Evolutionary conservation across 2,888 invertebrate genomes (phyloP), one percentile per base, ranked within the genome.

Genomic region (Heteromyza rotundicornis): DNA sequence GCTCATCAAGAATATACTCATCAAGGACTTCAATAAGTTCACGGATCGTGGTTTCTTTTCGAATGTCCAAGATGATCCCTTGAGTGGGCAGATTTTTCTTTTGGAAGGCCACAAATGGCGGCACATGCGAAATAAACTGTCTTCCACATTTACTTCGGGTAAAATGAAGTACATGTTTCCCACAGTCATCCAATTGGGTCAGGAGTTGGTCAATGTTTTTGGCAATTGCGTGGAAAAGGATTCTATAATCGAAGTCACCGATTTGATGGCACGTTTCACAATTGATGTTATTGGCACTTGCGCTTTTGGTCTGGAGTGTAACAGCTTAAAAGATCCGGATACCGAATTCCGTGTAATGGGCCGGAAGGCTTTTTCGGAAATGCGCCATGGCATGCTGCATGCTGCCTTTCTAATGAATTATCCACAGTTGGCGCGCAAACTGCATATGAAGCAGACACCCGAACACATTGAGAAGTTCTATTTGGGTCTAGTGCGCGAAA

Each of bases 221-320:
- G 66, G 52, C 2, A 57, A 72, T 2, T 59, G 69, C 2, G 66
- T 72, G 1, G 7, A 35, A 2, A 12, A 63, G n/a, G 47, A 40
- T 3, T n/a, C 61, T 2, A 51, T 82, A 1, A n/a, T 68, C 1
- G 85, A 86, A 49, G 67, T 84, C 2, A 79, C 79, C 64, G 82
- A 83, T 17, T 59, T 81, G 1, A 68, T 80, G 35, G 80, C 82
- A 0, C 77, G 82, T 14, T 85, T 80, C 64, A 84, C 85, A 1
- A 83, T 82, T 2, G 85, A 86, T 68, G 83, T 85, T 0, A 84
- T 85, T 60, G 84, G 84, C 19, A 75, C 75, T 0, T 82, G 82
- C 67, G 84, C 81, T 2, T 84, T 84, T 67, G 84, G 84, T 0
- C 73, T 84, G 2, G 79, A 82, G 14, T 77, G 80, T 52, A 81